A percentile compares a stretch with the other conserved stretches of the same genome.
Conservation (phyloP, 2,113 vertebrate species). For the Psammodynastes pulverulentus region DNA sequence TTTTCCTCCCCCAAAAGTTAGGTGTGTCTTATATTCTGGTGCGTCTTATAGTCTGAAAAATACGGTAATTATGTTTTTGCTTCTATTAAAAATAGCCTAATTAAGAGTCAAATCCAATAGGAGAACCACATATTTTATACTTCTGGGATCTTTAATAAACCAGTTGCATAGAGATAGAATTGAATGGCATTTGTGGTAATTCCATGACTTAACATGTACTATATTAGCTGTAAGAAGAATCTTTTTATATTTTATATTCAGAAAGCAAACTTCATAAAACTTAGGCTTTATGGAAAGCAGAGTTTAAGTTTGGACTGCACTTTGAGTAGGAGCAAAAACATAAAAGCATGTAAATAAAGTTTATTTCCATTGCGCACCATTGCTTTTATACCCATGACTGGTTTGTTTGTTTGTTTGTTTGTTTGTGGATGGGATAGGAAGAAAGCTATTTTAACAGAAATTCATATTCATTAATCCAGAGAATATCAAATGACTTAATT, state of each 20-base stretch:
- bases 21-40: too few relatives aligned
- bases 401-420: background rate
- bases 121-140: background rate
- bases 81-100: background rate
- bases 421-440: background rate
- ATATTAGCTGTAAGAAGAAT: background rate
- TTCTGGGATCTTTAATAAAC: background rate
- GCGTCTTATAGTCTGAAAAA: too few relatives aligned
- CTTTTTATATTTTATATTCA: background rate
- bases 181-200: background rate
- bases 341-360: background rate
- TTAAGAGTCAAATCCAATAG: background rate
- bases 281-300: background rate
- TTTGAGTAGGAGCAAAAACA: background rate
- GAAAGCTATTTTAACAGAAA: background rate
- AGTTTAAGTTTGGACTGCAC: background rate
- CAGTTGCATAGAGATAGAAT: background rate
- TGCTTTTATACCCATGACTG: background rate
- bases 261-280: background rate
- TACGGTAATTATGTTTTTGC: background rate
- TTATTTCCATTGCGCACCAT: background rate
- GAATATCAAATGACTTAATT: background rate
- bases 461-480: background rate
- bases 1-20: too few relatives aligned
- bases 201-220: background rate